Evolutionary conservation across 1,140 invertebrate genomes (phyloP).

Genomic region (Semibalanus balanoides): DNA sequence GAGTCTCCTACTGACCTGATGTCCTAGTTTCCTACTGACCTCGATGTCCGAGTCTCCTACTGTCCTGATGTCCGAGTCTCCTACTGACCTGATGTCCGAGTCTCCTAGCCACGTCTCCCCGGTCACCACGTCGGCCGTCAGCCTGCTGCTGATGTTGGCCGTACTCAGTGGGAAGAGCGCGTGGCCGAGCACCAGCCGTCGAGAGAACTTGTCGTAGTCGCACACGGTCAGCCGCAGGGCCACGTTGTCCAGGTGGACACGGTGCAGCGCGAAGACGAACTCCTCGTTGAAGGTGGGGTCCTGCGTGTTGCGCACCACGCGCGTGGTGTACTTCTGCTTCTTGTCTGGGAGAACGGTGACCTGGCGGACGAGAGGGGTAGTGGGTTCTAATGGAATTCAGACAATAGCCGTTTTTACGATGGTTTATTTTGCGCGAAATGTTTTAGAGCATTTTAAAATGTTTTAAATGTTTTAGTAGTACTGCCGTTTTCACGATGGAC

Average conservation of each 20-base stretch:
- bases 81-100: not conserved
- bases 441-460: too few species aligned
- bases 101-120: not conserved
- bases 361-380: not conserved
- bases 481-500: too few species aligned
- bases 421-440: too few species aligned
- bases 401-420: too few species aligned
- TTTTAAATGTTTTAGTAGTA: too few species aligned
- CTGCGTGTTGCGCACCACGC: conserved; percentile 21
- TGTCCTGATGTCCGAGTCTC: too few species aligned
- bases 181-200: conserved; percentile 27
- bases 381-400: too few species aligned
- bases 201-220: conserved; percentile 26
- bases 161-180: conserved; percentile 21
- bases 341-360: not conserved
- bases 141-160: conserved; percentile 13
- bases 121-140: not conserved
- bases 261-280: conserved; percentile 23
- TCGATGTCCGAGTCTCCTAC: too few species aligned
- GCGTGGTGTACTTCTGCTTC: not conserved
- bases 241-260: conserved; percentile 23
- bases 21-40: too few species aligned
- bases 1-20: too few species aligned
- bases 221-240: conserved; percentile 23
- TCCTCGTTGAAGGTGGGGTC: conserved; percentile 27